Evolutionary conservation across 2,113 vertebrate species (phyloP).

Genomic region (Eulacestoma nigropectus): DNA sequence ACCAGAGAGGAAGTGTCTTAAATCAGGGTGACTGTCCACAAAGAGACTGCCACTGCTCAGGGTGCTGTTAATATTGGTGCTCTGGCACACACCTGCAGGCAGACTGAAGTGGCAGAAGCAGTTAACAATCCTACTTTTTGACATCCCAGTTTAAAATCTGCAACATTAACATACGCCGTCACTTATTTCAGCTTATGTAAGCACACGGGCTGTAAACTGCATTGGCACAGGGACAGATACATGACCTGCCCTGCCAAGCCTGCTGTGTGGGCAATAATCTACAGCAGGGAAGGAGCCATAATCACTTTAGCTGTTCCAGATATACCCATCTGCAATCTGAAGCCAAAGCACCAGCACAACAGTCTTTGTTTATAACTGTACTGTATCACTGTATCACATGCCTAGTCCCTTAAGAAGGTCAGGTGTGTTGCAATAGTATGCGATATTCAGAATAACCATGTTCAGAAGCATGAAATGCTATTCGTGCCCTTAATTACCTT

Average conservation of each 20-base stretch:
- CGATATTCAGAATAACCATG: not conserved
- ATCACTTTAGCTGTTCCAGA: not conserved
- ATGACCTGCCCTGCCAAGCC: not conserved
- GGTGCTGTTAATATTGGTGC: not conserved
- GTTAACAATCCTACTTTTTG: not conserved
- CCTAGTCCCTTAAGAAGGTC: not conserved
- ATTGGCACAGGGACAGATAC: not conserved
- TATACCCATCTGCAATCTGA: not conserved
- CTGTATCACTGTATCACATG: fast-evolving
- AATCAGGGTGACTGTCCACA: fast-evolving
- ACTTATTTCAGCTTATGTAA: not conserved
- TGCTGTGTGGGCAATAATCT: not conserved
- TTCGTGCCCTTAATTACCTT: not conserved
- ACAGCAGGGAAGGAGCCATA: not conserved
- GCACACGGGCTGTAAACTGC: not conserved
- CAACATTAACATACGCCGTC: not conserved
- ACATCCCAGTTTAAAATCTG: not conserved
- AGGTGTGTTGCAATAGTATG: not conserved
- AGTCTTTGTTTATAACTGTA: not conserved
- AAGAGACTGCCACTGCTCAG: not conserved
- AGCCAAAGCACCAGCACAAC: not conserved
- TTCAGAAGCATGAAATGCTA: not conserved
- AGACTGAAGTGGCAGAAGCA: not conserved
- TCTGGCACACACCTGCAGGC: not conserved
- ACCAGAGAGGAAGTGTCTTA: not conserved